Conservation (phyloP, 1,140 invertebrate genomes). For the Drosophila albomicans region DNA sequence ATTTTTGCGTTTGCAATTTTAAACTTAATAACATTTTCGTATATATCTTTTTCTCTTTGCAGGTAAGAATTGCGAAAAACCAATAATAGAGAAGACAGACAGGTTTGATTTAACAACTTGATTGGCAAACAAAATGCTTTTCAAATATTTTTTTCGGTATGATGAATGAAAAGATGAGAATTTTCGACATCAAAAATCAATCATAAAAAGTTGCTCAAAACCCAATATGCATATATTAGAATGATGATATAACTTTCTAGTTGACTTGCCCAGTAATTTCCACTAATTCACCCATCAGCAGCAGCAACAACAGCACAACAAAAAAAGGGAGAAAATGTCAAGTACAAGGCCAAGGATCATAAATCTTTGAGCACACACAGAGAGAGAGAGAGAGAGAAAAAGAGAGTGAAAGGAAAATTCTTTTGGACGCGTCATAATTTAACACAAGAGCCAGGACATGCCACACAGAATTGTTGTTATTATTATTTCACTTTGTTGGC, state of each 20-base stretch:
- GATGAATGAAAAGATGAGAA: background rate
- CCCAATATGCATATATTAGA: background rate
- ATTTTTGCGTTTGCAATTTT: conserved; percentile 33
- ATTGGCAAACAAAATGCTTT: background rate
- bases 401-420: conserved; percentile 14
- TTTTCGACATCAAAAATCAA: background rate
- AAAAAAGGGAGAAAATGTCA: conserved; percentile 55
- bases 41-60: conserved; percentile 49
- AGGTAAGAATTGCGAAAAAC: conserved; percentile 57
- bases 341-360: conserved; percentile 66
- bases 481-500: conserved; percentile 4
- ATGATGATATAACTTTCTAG: conserved; percentile 38
- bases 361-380: conserved; percentile 48
- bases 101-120: conserved; percentile 1
- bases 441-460: conserved; percentile 42
- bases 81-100: background rate
- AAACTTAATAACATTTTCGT: conserved; percentile 51
- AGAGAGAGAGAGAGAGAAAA: conserved; percentile 1
- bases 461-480: conserved; percentile 27
- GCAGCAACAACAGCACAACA: background rate
- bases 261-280: conserved; percentile 48
- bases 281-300: conserved; percentile 62
- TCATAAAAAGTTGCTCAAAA: background rate
- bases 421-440: conserved; percentile 60
- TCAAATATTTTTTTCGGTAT: background rate